Percentiles rank a stretch among this genome's conserved stretches.
These are phyloP conservation scores for Latrodectus hesperus DNA, from an alignment of 2,888 invertebrate species.

Conservation along the genomic window DNA sequence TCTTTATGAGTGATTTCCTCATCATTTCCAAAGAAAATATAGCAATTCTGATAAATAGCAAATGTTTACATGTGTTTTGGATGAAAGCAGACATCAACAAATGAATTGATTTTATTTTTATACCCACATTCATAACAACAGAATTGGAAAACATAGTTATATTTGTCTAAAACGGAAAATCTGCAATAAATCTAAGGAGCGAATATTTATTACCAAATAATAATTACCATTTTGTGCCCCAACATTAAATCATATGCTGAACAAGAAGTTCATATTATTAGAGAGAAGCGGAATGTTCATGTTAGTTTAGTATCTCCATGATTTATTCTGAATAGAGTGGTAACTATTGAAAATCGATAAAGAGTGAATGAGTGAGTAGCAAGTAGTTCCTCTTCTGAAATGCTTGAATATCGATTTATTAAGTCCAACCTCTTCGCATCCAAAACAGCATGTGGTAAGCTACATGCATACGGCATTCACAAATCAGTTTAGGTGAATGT, in stretches of 20 bases:
- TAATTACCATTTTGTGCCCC: conserved; percentile 2
- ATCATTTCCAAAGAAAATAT: no score
- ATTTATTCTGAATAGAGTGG: conserved; percentile 58
- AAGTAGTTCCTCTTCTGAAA: conserved; percentile 45
- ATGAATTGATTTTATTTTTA: no score
- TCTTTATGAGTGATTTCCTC: no score
- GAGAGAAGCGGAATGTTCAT: conserved; percentile 16
- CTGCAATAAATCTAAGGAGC: not conserved
- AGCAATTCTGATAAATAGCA: no score
- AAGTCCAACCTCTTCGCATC: not conserved
- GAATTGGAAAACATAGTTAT: no score
- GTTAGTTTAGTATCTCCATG: conserved; percentile 35
- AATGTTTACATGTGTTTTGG: no score
- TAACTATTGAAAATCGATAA: conserved; percentile 59
- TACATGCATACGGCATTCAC: not conserved
- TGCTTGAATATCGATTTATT: conserved; percentile 49
- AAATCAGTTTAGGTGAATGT: not conserved
- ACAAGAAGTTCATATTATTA: conserved; percentile 20
- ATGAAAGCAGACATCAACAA: no score
- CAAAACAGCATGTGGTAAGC: not conserved
- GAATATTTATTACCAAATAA: conserved; percentile 8
- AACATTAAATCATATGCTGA: not conserved
- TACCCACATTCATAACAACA: no score
- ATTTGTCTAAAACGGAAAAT: no score
- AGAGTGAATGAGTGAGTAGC: conserved; percentile 57